A percentile compares a stretch with the other conserved stretches of the same genome.
Conservation (phyloP, 2,113 vertebrate species). For the Halcyon senegalensis region DNA sequence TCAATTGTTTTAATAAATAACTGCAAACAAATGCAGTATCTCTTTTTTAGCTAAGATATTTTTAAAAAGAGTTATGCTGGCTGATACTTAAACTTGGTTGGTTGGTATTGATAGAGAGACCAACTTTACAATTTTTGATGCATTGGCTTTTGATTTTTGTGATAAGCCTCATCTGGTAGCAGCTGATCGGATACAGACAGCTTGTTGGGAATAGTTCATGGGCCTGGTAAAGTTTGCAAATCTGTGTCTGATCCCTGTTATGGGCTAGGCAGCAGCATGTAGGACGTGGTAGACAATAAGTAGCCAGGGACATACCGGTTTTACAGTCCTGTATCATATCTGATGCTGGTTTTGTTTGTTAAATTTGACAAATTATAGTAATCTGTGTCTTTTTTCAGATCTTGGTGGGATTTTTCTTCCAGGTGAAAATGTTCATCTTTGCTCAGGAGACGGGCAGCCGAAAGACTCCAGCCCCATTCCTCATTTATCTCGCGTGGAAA, state of each 20-base stretch:
- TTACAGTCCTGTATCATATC: background rate
- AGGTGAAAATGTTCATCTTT: slow-evolving; percentile 90
- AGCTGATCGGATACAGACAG: background rate
- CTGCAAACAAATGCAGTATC: background rate
- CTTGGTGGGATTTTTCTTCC: slow-evolving; percentile 26
- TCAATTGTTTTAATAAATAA: background rate
- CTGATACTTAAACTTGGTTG: background rate
- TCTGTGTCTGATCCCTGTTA: background rate
- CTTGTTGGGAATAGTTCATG: background rate
- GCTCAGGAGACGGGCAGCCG: slow-evolving; percentile 82
- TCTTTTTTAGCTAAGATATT: background rate
- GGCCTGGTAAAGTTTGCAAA: background rate
- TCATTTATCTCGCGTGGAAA: slow-evolving; percentile 81
- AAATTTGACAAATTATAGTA: background rate
- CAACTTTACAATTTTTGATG: background rate
- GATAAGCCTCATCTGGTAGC: background rate
- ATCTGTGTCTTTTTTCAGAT: background rate
- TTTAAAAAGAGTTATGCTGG: background rate
- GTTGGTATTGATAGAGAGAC: background rate
- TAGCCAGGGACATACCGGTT: background rate
- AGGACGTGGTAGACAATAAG: background rate
- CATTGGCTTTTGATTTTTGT: background rate
- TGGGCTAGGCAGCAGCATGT: background rate
- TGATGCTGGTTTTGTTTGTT: background rate
- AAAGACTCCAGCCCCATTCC: slow-evolving; percentile 79